These are phyloP conservation scores for Aurelia sp. DNA, from an alignment of 30 jellyfish, hydroid and myxozoan genomes.

Conservation along the genomic window DNA sequence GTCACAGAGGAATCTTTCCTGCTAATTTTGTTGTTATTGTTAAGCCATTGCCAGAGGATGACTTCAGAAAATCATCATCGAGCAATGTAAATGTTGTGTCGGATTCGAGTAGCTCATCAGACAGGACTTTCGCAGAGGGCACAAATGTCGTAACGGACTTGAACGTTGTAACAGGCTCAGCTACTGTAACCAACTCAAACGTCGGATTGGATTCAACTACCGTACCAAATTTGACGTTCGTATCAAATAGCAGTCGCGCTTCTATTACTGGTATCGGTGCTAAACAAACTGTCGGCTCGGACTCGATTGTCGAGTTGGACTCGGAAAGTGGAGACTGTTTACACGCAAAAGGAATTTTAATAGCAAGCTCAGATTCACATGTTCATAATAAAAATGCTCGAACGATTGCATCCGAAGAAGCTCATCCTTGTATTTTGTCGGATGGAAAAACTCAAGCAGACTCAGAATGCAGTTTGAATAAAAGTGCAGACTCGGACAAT, in stretches of 20 bases:
- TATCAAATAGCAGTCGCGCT: not conserved
- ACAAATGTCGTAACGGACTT: not conserved
- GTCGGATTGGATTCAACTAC: not conserved
- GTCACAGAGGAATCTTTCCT: constrained; percentile 52
- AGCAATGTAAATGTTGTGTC: not conserved
- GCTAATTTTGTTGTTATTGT: constrained; percentile 47
- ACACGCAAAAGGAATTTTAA: not conserved
- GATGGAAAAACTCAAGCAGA: not conserved
- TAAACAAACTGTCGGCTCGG: not conserved
- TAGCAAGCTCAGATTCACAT: not conserved
- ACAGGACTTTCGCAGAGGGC: not conserved
- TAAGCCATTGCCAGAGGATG: constrained; percentile 23
- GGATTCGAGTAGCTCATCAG: not conserved
- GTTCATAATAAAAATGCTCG: not conserved
- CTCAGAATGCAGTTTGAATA: not conserved
- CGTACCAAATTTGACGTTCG: not conserved
- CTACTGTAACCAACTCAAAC: not conserved
- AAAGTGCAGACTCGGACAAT: not conserved
- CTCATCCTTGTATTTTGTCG: not conserved
- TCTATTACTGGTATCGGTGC: not conserved
- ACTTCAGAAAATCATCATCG: not conserved
- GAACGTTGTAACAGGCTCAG: not conserved
- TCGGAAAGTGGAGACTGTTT: not conserved
- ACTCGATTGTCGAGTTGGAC: not conserved
- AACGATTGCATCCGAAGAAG: not conserved